A percentile compares a stretch with the other conserved stretches of the same genome.
Evolutionary conservation across 2,888 invertebrate genomes (phyloP).

Genomic region (Lepetodrilus schrolli): DNA sequence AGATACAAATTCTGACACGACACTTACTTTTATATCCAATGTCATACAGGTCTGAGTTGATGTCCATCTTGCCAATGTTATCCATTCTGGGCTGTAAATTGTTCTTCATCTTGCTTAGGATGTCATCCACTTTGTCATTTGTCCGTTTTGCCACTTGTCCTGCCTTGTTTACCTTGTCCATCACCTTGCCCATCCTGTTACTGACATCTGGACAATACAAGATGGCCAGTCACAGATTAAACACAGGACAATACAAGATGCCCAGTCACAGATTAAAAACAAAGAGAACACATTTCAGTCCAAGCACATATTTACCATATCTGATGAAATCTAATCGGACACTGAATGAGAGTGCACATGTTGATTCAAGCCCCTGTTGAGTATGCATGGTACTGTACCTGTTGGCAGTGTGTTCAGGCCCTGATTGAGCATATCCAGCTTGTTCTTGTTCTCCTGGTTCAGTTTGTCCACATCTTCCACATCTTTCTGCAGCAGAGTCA

Average conservation of each 20-base stretch:
- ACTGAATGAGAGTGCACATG: too few relatives aligned
- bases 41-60: slow-evolving; percentile 1
- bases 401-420: slow-evolving; percentile 14
- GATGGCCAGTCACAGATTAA: neutral
- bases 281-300: too few relatives aligned
- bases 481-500: slow-evolving; percentile 40
- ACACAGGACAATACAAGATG: neutral
- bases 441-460: neutral
- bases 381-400: too few relatives aligned
- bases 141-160: slow-evolving; percentile 52
- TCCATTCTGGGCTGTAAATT: slow-evolving; percentile 50
- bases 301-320: too few relatives aligned
- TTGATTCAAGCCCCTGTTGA: too few relatives aligned
- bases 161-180: slow-evolving; percentile 47
- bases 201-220: slow-evolving; percentile 32
- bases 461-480: slow-evolving; percentile 40
- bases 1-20: neutral
- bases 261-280: too few relatives aligned
- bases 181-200: slow-evolving; percentile 37
- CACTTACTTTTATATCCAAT: slow-evolving; percentile 7
- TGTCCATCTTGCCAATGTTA: slow-evolving; percentile 40
- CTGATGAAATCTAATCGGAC: too few relatives aligned
- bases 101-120: slow-evolving; percentile 52
- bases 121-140: slow-evolving; percentile 43
- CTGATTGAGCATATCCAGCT: slow-evolving; percentile 28